Evolutionary conservation across 2,888 invertebrate genomes (phyloP), one percentile per base, ranked within the genome.

Genomic region (Ischnus inquisitorius): DNA sequence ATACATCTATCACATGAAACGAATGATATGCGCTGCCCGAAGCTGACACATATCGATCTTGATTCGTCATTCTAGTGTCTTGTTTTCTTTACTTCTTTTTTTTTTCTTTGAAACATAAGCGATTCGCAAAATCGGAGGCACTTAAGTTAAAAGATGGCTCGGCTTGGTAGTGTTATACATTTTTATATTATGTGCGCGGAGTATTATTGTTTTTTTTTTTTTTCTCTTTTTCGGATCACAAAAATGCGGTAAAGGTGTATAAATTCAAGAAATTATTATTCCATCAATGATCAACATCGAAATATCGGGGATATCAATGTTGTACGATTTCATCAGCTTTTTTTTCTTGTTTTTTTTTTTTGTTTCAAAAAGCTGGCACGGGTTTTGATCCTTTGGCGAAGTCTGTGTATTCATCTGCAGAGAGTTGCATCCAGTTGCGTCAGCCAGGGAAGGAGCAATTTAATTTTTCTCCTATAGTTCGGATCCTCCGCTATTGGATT

Each of bases 381-480:
- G 74, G 25, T 10, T 41, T 68, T 60, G 19, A 43, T 43, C 71
- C 54, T 64, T 54, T 46, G 25, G 60, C 25, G 43, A 16, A 43
- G 48, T 67, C 5, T 54, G 22, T 1, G 19, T 19, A 19, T 25
- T 95, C 95, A 96, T 95, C 96, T 96, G 94, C 98, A 98, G 90
- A 98, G 94, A 8, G 99, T 99, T 8, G 99, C 99, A 94, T 99
- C 99, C 88, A 99, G 97, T 94, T 99, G 99, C 82, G 95, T 95
- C 39, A 99, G 94, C 89, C 96, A 96, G 0, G 99, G 99, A 22
- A 99, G 94, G 0, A 96, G 95, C 79, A 99, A 94, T 94, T 97
- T 98, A 60, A 99, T 95, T 94, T 99, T 99, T 88, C 98, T 95
- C 78, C 99, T 94, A 93, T 99, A 99, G 88, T 97, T 97, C 0